Conservation (phyloP, 2,888 invertebrate species). For the Meliscaeva auricollis region DNA sequence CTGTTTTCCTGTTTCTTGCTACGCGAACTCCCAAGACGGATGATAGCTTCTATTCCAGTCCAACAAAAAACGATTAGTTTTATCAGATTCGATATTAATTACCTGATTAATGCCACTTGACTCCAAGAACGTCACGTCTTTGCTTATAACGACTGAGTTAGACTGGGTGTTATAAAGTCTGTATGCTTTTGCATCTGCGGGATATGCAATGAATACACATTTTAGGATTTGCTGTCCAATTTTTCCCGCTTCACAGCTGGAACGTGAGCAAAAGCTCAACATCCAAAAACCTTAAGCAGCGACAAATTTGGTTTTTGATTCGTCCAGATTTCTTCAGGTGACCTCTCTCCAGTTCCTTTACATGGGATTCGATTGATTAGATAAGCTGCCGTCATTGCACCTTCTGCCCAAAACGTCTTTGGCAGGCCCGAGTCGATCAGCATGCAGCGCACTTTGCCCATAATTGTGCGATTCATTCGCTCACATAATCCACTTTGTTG, state of each 20-base stretch:
- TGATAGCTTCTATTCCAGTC: slow-evolving; percentile 42
- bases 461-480: slow-evolving; percentile 60
- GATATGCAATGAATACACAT: slow-evolving; percentile 46
- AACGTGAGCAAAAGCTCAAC: slow-evolving; percentile 5
- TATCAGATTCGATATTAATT: slow-evolving; percentile 10
- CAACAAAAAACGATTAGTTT: slow-evolving; percentile 4
- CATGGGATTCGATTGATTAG: slow-evolving; percentile 50
- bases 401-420: slow-evolving; percentile 59
- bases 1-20: slow-evolving; percentile 48
- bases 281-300: slow-evolving; percentile 15
- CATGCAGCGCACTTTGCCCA: slow-evolving; percentile 62
- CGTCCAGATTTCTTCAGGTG: slow-evolving; percentile 30
- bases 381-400: slow-evolving; percentile 53
- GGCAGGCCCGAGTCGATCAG: slow-evolving; percentile 34
- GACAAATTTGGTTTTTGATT: slow-evolving; percentile 25
- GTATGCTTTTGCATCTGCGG: slow-evolving; percentile 50
- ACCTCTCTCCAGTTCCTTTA: slow-evolving; percentile 44
- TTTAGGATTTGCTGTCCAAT: slow-evolving; percentile 45
- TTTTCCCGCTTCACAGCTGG: slow-evolving; percentile 46
- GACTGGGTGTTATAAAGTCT: slow-evolving; percentile 38
- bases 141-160: slow-evolving; percentile 21
- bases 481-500: slow-evolving; percentile 49
- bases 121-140: slow-evolving; percentile 34
- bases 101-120: slow-evolving; percentile 13
- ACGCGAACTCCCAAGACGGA: no score